These are phyloP conservation scores for Rhabdophis nuchalis DNA, from an alignment of 2,797 vertebrate genomes.

Conservation along the genomic window DNA sequence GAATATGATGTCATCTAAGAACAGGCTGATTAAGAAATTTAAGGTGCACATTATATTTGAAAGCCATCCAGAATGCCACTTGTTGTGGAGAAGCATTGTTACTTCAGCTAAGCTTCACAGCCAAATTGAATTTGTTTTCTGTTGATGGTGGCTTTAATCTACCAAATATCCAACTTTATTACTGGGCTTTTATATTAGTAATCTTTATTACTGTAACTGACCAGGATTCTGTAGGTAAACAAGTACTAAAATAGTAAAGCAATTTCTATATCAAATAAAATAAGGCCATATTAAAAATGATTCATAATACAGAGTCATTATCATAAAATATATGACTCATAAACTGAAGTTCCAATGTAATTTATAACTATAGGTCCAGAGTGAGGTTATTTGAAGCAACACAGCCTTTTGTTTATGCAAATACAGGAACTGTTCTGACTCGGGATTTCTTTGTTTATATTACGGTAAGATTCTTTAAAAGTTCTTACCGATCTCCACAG, in stretches of 20 bases:
- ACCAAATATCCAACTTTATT: neutral
- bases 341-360: slow-evolving; percentile 9
- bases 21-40: neutral
- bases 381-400: neutral
- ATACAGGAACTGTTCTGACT: neutral
- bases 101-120: neutral
- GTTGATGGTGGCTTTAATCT: neutral
- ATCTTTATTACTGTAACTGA: neutral
- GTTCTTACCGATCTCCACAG: neutral
- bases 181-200: neutral
- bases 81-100: neutral
- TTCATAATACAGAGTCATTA: slow-evolving; percentile 17
- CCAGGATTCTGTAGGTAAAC: neutral
- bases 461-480: neutral
- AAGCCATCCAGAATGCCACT: neutral
- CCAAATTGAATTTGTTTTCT: neutral
- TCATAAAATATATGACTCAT: slow-evolving; percentile 34
- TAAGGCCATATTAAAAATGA: neutral
- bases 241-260: neutral
- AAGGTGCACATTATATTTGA: neutral
- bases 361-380: neutral
- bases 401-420: neutral
- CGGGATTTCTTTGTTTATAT: neutral
- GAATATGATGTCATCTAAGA: neutral
- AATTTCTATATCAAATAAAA: neutral